These are phyloP conservation scores for Cyrtorhinus lividipennis DNA, from an alignment of 1,140 invertebrate genomes.

Conservation along the genomic window DNA sequence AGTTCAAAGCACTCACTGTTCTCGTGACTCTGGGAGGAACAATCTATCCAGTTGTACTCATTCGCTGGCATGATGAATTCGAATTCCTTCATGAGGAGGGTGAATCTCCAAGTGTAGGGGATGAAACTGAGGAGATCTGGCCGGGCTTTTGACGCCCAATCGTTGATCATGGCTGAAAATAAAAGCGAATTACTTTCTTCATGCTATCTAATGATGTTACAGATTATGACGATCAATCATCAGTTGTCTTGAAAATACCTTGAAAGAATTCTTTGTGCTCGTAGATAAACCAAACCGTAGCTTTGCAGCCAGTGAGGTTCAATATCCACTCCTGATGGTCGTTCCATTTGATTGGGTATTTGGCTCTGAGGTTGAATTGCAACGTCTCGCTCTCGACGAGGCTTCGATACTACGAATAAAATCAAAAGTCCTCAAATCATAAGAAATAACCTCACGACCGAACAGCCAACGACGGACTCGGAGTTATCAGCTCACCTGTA, in stretches of 20 bases:
- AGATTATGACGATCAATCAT: neutral
- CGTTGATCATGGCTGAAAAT: slow-evolving; percentile 69
- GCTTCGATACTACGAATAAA: slow-evolving; percentile 50
- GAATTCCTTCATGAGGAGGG: slow-evolving; percentile 83
- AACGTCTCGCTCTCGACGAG: slow-evolving; percentile 86
- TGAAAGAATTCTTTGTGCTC: slow-evolving; percentile 91
- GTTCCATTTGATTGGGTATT: slow-evolving; percentile 88
- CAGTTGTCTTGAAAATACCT: slow-evolving; percentile 32
- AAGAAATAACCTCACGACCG: neutral
- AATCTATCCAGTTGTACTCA: slow-evolving; percentile 98
- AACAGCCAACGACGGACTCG: neutral
- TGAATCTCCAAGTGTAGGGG: slow-evolving; percentile 93
- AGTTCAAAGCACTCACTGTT: slow-evolving; percentile 47
- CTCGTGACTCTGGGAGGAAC: slow-evolving; percentile 85
- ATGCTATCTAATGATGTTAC: neutral
- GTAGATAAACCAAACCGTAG: slow-evolving; percentile 80
- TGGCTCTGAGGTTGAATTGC: slow-evolving; percentile 70
- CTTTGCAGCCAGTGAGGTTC: slow-evolving; percentile 83
- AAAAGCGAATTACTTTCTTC: slow-evolving; percentile 15
- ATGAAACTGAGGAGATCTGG: slow-evolving; percentile 91
- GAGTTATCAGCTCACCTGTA: too few species aligned
- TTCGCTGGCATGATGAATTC: slow-evolving; percentile 88
- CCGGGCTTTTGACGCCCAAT: slow-evolving; percentile 81
- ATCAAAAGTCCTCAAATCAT: neutral
- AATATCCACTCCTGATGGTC: slow-evolving; percentile 85